Evolutionary conservation across 1,140 invertebrate species (phyloP).

Genomic region (Drosophila littoralis): DNA sequence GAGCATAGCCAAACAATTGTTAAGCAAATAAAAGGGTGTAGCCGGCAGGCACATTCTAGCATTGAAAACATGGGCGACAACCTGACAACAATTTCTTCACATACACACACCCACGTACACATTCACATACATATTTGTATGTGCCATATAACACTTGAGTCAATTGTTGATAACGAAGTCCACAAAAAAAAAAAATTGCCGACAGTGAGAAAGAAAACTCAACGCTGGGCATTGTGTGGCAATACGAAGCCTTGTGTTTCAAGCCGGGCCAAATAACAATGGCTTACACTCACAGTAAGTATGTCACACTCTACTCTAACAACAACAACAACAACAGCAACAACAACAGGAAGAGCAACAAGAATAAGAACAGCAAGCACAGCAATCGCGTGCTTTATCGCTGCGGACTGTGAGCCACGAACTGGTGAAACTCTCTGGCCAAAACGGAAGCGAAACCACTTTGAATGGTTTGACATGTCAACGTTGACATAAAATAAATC

Average conservation of each 20-base stretch:
- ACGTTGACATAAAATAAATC: slow-evolving; percentile 84
- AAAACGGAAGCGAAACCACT: slow-evolving; percentile 78
- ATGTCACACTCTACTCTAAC: slow-evolving; percentile 39
- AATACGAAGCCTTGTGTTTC: slow-evolving; percentile 32
- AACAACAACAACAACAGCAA: slow-evolving; percentile 46
- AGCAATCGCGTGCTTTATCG: slow-evolving; percentile 79
- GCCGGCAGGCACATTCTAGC: slow-evolving; percentile 54
- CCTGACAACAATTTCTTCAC: slow-evolving; percentile 35
- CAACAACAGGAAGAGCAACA: slow-evolving; percentile 29
- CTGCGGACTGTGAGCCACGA: slow-evolving; percentile 48
- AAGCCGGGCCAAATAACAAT: slow-evolving; percentile 32
- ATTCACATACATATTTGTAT: slow-evolving; percentile 7
- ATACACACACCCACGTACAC: slow-evolving; percentile 13
- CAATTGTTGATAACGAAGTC: slow-evolving; percentile 72
- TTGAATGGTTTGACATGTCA: slow-evolving; percentile 84
- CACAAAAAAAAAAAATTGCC: slow-evolving; percentile 33
- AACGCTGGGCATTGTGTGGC: slow-evolving; percentile 32
- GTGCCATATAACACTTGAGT: slow-evolving; percentile 47
- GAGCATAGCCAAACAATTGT: slow-evolving; percentile 44
- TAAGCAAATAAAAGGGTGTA: slow-evolving; percentile 40
- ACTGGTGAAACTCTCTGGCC: slow-evolving; percentile 29
- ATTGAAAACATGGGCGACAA: slow-evolving; percentile 36
- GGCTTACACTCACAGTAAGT: slow-evolving; percentile 46
- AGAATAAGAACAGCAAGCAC: slow-evolving; percentile 48
- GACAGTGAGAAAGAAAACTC: slow-evolving; percentile 37